Conservation (phyloP, 1,140 invertebrate species). For the Drosophila nebulosa region DNA sequence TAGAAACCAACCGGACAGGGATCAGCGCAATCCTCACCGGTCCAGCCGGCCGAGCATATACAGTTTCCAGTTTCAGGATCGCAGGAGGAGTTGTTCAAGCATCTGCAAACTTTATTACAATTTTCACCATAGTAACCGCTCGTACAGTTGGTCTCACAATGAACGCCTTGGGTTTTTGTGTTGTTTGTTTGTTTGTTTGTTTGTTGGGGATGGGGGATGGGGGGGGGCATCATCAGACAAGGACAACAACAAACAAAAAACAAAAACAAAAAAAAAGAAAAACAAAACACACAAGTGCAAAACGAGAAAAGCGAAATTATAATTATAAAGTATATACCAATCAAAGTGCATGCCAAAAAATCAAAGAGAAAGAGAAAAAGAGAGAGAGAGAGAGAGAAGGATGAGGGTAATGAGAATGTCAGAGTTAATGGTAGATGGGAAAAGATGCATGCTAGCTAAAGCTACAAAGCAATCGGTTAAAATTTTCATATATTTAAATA, state of each 20-base stretch:
- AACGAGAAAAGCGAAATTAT: slow-evolving; percentile 65
- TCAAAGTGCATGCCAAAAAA: slow-evolving; percentile 14
- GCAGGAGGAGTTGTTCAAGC: slow-evolving; percentile 93
- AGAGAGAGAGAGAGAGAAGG: slow-evolving; percentile 1
- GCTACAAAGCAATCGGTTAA: neutral
- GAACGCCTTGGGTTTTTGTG: slow-evolving; percentile 83
- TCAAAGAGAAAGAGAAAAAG: slow-evolving; percentile 12
- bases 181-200: neutral
- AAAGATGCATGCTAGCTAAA: neutral
- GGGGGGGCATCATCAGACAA: slow-evolving; percentile 24
- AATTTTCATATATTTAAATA: neutral
- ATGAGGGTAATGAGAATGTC: slow-evolving; percentile 5
- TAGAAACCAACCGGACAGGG: slow-evolving; percentile 90
- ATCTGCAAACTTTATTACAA: slow-evolving; percentile 90
- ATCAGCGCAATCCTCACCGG: slow-evolving; percentile 87
- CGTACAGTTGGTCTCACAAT: slow-evolving; percentile 92
- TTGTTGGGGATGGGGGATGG: too few relatives aligned
- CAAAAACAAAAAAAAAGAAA: slow-evolving; percentile 15
- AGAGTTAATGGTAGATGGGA: neutral
- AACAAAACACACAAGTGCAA: slow-evolving; percentile 55
- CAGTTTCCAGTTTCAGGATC: slow-evolving; percentile 90
- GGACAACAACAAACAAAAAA: slow-evolving; percentile 17
- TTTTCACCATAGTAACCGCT: slow-evolving; percentile 89
- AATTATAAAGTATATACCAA: slow-evolving; percentile 28
- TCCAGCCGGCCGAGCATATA: slow-evolving; percentile 92